phyloP scores from a whole-genome alignment of 2,888 invertebrate genomes.

The Eupeodes latifasciatus region DNA sequence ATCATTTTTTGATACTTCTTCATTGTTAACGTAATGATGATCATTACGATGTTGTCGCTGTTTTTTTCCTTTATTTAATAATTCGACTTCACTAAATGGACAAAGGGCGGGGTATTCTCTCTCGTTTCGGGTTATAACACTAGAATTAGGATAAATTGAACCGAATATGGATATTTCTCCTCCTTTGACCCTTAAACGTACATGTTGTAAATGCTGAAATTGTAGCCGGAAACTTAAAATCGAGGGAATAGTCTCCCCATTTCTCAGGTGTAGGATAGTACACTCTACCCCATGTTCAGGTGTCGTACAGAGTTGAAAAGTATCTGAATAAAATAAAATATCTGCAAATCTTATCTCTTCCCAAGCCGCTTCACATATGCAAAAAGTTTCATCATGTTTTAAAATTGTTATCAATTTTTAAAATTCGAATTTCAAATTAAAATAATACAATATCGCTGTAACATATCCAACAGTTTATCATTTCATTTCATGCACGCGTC shows the following conservation, averaged over 20 bases:
- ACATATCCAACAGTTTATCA: too few relatives aligned
- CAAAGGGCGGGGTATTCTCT: conserved; percentile 6
- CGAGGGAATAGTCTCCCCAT: neutral
- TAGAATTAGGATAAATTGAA: conserved; percentile 13
- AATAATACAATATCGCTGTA: too few relatives aligned
- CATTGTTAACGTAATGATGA: neutral
- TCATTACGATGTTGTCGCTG: neutral
- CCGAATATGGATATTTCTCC: conserved; percentile 9
- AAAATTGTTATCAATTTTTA: too few relatives aligned
- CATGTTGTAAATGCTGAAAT: conserved; percentile 18
- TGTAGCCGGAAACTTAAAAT: conserved; percentile 26
- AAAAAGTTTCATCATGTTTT: conserved; percentile 3
- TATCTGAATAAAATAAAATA: conserved; percentile 10
- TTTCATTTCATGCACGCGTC: too few relatives aligned
- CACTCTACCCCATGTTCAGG: neutral
- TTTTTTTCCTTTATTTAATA: neutral
- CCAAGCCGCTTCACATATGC: conserved; percentile 7
- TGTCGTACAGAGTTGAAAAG: neutral
- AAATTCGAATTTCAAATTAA: too few relatives aligned
- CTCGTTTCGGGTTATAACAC: conserved; percentile 7
- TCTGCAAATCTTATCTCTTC: conserved; percentile 1
- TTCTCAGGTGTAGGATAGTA: too few relatives aligned
- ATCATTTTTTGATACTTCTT: neutral
- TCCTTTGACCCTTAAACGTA: neutral
- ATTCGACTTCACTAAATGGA: neutral